phyloP scores from a whole-genome alignment of 2,113 vertebrate species.

The Amblyopsis rosae region DNA sequence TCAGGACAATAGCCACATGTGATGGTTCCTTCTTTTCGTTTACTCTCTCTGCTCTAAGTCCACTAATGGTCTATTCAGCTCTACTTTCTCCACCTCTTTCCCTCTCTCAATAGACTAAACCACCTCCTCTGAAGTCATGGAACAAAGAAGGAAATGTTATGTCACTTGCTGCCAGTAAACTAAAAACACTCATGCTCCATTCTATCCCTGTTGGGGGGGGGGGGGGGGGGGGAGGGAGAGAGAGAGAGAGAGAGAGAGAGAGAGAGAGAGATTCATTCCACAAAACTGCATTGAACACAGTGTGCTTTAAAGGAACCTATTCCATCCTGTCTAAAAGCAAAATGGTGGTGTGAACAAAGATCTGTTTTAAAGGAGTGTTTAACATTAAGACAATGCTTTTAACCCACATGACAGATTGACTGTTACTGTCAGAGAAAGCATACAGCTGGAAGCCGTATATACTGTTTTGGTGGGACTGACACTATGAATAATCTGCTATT shows the following conservation, averaged over 20 bases:
- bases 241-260: neutral
- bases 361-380: too few species aligned
- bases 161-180: slow-evolving; percentile 50
- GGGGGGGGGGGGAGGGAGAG: neutral
- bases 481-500: too few species aligned
- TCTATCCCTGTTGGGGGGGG: slow-evolving; percentile 14
- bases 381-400: neutral
- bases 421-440: neutral
- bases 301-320: neutral
- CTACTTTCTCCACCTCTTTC: slow-evolving; percentile 22
- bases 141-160: slow-evolving; percentile 60
- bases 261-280: slow-evolving; percentile 4
- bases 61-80: neutral
- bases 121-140: slow-evolving; percentile 51
- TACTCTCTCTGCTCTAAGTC: slow-evolving; percentile 3
- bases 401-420: neutral
- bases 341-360: neutral
- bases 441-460: neutral
- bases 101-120: slow-evolving; percentile 20
- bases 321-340: neutral
- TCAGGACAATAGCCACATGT: slow-evolving; percentile 19
- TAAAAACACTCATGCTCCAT: slow-evolving; percentile 32
- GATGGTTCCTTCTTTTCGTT: neutral
- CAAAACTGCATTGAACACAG: neutral
- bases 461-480: neutral